These are phyloP conservation scores for Tinea pellionella DNA, from an alignment of 2,888 invertebrate genomes.

Conservation along the genomic window DNA sequence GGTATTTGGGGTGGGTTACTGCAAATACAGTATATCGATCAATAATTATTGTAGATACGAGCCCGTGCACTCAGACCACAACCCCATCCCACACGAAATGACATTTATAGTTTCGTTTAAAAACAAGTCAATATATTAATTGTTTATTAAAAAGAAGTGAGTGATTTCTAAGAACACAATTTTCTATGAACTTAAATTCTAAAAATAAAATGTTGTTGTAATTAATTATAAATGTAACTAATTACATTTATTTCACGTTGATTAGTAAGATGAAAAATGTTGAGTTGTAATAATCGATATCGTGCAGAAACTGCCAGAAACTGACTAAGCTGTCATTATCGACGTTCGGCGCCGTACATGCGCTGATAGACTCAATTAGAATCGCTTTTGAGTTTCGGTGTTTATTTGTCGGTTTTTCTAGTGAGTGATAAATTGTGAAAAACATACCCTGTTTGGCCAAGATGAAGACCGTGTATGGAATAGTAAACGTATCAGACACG, in stretches of 20 bases:
- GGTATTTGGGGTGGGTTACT: too few species aligned
- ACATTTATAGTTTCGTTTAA: neutral
- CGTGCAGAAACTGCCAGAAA: neutral
- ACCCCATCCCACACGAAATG: neutral
- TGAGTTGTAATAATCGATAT: neutral
- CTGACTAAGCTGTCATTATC: neutral
- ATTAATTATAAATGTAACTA: too few species aligned
- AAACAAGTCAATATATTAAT: neutral
- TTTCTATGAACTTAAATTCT: too few species aligned
- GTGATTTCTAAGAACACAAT: too few species aligned
- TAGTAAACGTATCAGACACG: slow-evolving; percentile 38
- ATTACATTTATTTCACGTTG: too few species aligned
- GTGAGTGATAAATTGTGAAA: neutral
- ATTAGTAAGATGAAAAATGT: neutral
- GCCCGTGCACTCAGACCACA: too few species aligned
- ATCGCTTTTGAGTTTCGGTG: neutral
- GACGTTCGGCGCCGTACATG: neutral
- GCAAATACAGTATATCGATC: too few species aligned
- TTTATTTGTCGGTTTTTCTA: neutral
- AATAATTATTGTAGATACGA: too few species aligned
- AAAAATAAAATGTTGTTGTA: too few species aligned
- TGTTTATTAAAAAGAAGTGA: too few species aligned
- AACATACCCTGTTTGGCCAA: neutral
- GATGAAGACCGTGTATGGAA: slow-evolving; percentile 47
- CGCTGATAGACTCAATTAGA: too few species aligned